Base-by-base conservation (phyloP, 2,113 vertebrate genomes). In the Anhinga rufa region DNA sequence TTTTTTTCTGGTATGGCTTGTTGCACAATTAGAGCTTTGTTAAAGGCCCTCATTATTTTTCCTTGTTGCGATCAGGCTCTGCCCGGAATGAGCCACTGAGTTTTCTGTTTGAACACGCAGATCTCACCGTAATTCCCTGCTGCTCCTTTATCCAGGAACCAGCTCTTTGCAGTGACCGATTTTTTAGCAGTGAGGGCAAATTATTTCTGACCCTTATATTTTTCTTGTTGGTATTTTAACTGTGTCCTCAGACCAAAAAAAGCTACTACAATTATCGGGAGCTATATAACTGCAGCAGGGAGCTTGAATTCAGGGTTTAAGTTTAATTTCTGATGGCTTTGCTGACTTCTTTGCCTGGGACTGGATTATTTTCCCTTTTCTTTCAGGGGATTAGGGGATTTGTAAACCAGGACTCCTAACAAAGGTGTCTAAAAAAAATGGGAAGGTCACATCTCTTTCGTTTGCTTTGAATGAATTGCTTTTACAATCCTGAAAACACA, bases 331-430 rank as follows among this genome's bases (percentile, higher is more conserved):
- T 60, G 80, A 10, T 83, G 62, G 16, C 44, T 96, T 88, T 86
- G 21, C 42, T 68, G 48, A 26, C 42, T 93, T 68, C n/a, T 83
- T 32, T 92, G 72, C 52, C 42, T 68, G 69, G 22, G 20, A 90
- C 38, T 85, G 75, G 62, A 74, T 94, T 86, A 58, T 94, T 96
- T 87, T 34, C 57, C 78, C 68, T 14, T 76, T 89, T 84, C 61
- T 92, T 92, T 62, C 48, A 65, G 68, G 58, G 86, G 90, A 93
- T 96, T 91, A 94, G 70, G 29, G 94, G 76, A 88, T 91, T 91
- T 91, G 87, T 79, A 70, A 91, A 72, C 13, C 32, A 60, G 12
- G 20, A 10, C 42, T 91, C n/a, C 61, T 48, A 4, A 88, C 55
- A 86, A 60, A 74, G 14, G 21, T 71, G 40, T 46, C 46, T 80